Conservation (phyloP, 1,140 invertebrate species). For the Platorchestia sp. region DNA sequence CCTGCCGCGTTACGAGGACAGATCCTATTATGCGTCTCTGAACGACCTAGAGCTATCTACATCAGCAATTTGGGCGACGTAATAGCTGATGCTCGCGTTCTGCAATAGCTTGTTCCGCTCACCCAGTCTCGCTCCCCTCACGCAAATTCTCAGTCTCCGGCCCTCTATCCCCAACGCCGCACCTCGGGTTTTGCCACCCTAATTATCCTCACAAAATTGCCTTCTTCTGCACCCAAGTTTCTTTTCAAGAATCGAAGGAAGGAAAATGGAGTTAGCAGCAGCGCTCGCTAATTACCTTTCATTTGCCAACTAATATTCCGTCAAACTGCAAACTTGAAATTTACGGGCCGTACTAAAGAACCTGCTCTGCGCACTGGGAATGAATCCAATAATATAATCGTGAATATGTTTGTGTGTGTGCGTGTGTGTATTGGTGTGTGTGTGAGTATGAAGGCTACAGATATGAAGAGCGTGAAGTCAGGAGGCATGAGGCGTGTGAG, state of each 20-base stretch:
- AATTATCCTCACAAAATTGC: background rate
- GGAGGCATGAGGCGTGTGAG: too few species aligned
- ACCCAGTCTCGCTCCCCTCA: background rate
- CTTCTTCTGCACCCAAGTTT: conserved; percentile 6
- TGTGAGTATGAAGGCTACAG: too few species aligned
- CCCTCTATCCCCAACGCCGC: too few species aligned
- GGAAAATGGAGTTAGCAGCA: background rate
- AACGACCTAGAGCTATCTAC: background rate
- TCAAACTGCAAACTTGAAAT: background rate
- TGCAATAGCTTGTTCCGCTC: background rate
- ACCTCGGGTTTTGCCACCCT: background rate
- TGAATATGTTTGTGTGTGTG: too few species aligned
- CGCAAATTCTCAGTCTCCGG: background rate
- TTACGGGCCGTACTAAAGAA: too few species aligned
- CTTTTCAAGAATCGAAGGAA: background rate
- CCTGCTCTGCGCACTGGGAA: too few species aligned
- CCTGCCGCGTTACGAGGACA: background rate
- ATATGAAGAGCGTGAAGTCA: too few species aligned
- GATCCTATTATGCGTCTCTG: background rate
- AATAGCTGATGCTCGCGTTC: background rate
- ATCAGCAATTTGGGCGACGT: background rate
- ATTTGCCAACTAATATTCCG: background rate
- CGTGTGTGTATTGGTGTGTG: too few species aligned
- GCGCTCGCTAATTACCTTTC: background rate
- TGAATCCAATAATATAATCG: too few species aligned